A percentile compares a stretch with the other conserved stretches of the same genome.
These are phyloP conservation scores for Smutsia temminckii DNA, from an alignment of 2,797 vertebrate genomes.

Conservation along the genomic window DNA sequence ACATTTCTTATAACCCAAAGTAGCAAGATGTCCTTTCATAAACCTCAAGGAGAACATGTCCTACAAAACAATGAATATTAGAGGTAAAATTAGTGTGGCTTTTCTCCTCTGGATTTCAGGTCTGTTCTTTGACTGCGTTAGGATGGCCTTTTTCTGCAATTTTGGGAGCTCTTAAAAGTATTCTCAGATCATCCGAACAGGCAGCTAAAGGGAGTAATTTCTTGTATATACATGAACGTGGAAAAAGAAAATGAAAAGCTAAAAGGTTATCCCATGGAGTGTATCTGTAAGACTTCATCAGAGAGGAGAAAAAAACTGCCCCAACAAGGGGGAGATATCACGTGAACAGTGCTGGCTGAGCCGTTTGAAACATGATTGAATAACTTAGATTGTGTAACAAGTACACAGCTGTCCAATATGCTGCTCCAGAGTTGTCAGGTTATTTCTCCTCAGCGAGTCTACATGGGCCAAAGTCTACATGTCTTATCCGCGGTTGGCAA, in stretches of 20 bases:
- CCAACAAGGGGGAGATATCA: constrained; percentile 80
- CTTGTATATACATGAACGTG: constrained; percentile 86
- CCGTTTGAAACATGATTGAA: constrained; percentile 88
- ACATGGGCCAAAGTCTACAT: constrained; percentile 84
- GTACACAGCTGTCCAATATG: constrained; percentile 88
- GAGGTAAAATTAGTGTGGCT: constrained; percentile 46
- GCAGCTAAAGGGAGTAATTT: constrained; percentile 79
- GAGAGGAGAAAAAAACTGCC: constrained; percentile 86
- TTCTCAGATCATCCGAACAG: constrained; percentile 81
- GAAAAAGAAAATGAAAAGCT: constrained; percentile 89
- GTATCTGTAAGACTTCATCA: constrained; percentile 89
- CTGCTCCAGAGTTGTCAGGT: constrained; percentile 91
- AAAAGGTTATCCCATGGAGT: constrained; percentile 90
- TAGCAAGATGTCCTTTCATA: neutral
- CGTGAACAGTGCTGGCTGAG: constrained; percentile 91
- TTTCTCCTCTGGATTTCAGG: constrained; percentile 67
- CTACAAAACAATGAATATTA: constrained; percentile 55
- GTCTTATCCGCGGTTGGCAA: constrained; percentile 84
- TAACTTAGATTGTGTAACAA: constrained; percentile 88
- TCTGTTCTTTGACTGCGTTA: constrained; percentile 79
- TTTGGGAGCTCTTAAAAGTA: constrained; percentile 77
- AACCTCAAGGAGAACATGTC: neutral
- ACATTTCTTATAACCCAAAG: neutral
- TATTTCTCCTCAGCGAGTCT: constrained; percentile 91
- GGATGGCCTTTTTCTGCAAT: constrained; percentile 76